Base-by-base conservation (phyloP, 2,888 invertebrate species). In the Aspidiotus rigidus region DNA sequence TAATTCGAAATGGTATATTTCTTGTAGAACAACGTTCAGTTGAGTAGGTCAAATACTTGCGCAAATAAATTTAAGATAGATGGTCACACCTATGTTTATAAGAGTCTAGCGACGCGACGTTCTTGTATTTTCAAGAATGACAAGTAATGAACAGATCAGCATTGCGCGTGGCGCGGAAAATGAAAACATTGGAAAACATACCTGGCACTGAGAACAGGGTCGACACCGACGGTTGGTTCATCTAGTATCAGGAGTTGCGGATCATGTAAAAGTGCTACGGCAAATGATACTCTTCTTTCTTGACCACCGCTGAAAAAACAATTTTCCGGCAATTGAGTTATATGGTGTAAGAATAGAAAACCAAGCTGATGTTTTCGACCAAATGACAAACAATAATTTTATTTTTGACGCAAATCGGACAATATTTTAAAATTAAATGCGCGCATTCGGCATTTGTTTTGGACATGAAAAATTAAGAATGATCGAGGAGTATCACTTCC, bases 161-260 rank as follows among this genome's bases (percentile, higher is more conserved):
- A 13, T n/a, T n/a, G 13, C 13, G 54, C 54, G 15, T 53, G 15
- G 54, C 1, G 54, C 13, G 15, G 15, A 53, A 13, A 53, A 53
- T n/a, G 54, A n/a, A 53, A 53, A 53, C 15, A 5, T 54, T 40
- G 15, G 7, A 10, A 56, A 10, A n/a, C 39, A 72, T 69, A 74
- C 74, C 73, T 75, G 56, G 73, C 71, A 70, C 74, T 74, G 9
- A 95, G 79, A 71, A 94, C 83, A 0, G 94, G 94, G 80, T 95
- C 95, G 70, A 95, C 82, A 0, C 94, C 95, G n/a, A 93, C 94
- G 0, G 94, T 95, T 0, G 94, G 94, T 76, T 95, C 95, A 76
- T 95, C 95, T 74, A 95, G 78, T 70, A 95, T 92, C 41, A 95
- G 80, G 44, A 95, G 79, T 77, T 93, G 89, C 0, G 95, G 94